phyloP scores from a whole-genome alignment of 1,140 invertebrate genomes.

The Drosophila sechellia region DNA sequence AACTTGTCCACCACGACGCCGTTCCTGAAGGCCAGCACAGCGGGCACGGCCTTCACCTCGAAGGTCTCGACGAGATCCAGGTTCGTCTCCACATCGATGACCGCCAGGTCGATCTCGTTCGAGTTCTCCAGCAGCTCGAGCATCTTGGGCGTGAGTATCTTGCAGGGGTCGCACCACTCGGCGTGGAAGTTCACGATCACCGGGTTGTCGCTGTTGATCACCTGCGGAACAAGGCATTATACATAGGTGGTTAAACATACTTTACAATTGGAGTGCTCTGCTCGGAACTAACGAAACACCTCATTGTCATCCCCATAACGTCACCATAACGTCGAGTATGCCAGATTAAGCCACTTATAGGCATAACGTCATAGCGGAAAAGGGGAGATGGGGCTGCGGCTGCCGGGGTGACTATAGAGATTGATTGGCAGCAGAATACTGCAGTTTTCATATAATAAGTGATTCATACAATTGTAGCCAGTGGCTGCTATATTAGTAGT shows the following conservation, averaged over 20 bases:
- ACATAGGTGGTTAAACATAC: background rate
- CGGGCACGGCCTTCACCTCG: conserved; percentile 95
- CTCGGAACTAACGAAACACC: no score
- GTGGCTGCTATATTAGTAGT: background rate
- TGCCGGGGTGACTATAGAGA: no score
- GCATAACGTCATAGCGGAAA: no score
- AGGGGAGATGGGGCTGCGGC: no score
- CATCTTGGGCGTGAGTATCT: conserved; percentile 95
- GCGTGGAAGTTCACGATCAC: conserved; percentile 95
- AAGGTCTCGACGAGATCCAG: conserved; percentile 92
- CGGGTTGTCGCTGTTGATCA: conserved; percentile 92
- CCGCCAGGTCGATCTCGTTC: conserved; percentile 93
- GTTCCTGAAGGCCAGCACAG: conserved; percentile 94
- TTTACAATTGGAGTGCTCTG: no score
- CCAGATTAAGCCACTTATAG: no score
- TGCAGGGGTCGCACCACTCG: conserved; percentile 98
- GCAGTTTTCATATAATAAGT: background rate
- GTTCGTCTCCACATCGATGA: conserved; percentile 96
- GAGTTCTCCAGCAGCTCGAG: conserved; percentile 92
- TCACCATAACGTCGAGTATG: no score
- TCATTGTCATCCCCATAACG: background rate
- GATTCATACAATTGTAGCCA: background rate
- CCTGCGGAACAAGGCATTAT: conserved; percentile 84
- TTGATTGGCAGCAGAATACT: background rate
- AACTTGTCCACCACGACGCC: conserved; percentile 96